A percentile compares a stretch with the other conserved stretches of the same genome.
Evolutionary conservation across 2,113 vertebrate genomes (phyloP).

Genomic region (Dissostichus mawsoni): DNA sequence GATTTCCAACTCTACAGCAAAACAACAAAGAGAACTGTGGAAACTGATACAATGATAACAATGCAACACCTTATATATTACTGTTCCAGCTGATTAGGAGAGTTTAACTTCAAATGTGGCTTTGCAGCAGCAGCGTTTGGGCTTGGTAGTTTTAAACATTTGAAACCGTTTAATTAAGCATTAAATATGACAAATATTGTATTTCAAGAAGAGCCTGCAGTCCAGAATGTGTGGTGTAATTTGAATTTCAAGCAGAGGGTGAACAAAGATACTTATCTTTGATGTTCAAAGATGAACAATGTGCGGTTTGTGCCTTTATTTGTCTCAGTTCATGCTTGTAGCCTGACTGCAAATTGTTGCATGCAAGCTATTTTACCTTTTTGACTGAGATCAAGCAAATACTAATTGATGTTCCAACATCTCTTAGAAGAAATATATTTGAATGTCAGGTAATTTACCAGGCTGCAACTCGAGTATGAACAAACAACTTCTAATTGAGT

Average conservation of each 20-base stretch:
- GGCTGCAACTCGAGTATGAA: background rate
- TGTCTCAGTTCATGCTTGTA: constrained; percentile 34
- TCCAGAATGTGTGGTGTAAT: constrained; percentile 22
- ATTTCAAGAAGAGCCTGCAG: background rate
- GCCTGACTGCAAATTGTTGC: background rate
- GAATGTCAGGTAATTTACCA: background rate
- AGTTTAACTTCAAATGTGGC: constrained; percentile 1
- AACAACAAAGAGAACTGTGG: background rate
- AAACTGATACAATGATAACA: background rate
- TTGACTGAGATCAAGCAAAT: background rate
- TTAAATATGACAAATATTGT: constrained; percentile 17
- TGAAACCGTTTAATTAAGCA: constrained; percentile 22
- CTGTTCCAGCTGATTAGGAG: background rate
- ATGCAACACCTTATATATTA: background rate
- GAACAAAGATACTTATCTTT: constrained; percentile 35
- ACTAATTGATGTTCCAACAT: background rate
- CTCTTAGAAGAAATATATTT: background rate
- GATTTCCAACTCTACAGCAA: background rate
- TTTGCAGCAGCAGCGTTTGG: background rate
- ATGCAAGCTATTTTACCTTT: background rate
- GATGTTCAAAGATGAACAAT: constrained; percentile 37
- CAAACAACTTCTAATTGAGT: background rate
- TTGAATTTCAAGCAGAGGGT: constrained; percentile 42
- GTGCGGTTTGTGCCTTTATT: constrained; percentile 25
- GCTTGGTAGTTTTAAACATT: constrained; percentile 7